Percentiles rank a stretch among this genome's conserved stretches.
These are phyloP conservation scores for Poecilia gillii DNA, from an alignment of 2,797 vertebrate species.

Conservation along the genomic window DNA sequence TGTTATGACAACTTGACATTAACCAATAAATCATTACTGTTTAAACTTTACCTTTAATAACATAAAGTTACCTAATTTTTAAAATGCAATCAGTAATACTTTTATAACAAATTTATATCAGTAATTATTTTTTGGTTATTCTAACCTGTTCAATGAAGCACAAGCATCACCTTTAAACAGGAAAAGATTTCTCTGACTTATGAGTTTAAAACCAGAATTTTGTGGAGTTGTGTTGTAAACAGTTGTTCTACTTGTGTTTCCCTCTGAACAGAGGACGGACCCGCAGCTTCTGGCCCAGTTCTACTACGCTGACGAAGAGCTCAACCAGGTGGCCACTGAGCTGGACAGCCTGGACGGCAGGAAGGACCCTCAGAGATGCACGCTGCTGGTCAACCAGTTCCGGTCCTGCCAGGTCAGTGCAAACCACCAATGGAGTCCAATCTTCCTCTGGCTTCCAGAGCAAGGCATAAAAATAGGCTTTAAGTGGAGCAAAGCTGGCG, in stretches of 20 bases:
- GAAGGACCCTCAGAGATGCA: constrained; percentile 97
- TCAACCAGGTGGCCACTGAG: constrained; percentile 96
- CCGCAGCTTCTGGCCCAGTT: constrained; percentile 97
- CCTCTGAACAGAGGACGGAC: constrained; percentile 88
- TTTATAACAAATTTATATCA: too few species aligned
- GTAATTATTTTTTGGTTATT: too few species aligned
- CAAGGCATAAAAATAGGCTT: constrained; percentile 13
- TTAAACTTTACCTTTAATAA: too few species aligned
- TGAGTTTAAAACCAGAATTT: not conserved
- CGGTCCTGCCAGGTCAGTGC: constrained; percentile 93
- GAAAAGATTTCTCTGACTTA: too few species aligned
- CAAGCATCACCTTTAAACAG: too few species aligned
- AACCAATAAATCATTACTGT: too few species aligned
- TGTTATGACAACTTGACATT: too few species aligned
- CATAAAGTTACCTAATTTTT: too few species aligned
- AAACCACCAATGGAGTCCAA: not conserved
- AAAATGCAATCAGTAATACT: too few species aligned
- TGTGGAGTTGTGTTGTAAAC: not conserved
- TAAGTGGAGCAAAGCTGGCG: constrained; percentile 9
- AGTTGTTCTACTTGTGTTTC: not conserved
- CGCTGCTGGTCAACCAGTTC: constrained; percentile 96
- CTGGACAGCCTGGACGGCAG: constrained; percentile 96
- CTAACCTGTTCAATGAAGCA: too few species aligned
- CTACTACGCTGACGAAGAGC: constrained; percentile 97
- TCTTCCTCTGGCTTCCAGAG: constrained; percentile 3